Conservation (phyloP, 64 coral and sea anemone genomes). For the Platygyra sinensis region DNA sequence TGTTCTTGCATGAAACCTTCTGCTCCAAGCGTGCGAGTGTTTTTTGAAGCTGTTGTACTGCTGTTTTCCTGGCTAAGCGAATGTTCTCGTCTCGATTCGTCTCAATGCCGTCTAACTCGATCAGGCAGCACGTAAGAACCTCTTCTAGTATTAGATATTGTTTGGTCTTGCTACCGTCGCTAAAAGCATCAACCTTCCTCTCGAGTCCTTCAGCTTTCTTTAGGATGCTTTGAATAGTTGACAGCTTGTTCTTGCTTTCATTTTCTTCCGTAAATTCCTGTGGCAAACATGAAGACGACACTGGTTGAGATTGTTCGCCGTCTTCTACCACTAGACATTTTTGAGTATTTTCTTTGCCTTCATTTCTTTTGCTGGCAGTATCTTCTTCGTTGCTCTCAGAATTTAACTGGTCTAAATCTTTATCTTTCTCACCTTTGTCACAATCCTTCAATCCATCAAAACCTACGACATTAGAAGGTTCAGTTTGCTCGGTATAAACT, state of each 20-base stretch:
- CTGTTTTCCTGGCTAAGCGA: slow-evolving; percentile 55
- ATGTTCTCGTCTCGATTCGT: slow-evolving; percentile 43
- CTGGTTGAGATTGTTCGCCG: not conserved
- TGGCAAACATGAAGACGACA: no score
- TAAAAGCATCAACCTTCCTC: slow-evolving; percentile 41
- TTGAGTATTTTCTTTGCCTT: not conserved
- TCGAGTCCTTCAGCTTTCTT: slow-evolving; percentile 12
- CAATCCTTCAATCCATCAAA: not conserved
- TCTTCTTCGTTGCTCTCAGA: not conserved
- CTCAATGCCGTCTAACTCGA: slow-evolving; percentile 66
- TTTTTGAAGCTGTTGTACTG: slow-evolving; percentile 37
- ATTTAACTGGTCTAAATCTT: not conserved
- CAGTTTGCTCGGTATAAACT: not conserved
- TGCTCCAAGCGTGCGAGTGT: slow-evolving; percentile 30
- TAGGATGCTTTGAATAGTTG: slow-evolving; percentile 44
- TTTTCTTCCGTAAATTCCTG: not conserved
- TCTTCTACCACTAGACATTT: not conserved
- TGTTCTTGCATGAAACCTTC: not conserved
- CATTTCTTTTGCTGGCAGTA: not conserved
- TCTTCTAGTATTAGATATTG: slow-evolving; percentile 68
- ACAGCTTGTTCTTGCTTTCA: slow-evolving; percentile 20
- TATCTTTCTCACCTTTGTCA: not conserved
- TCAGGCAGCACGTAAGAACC: slow-evolving; percentile 48
- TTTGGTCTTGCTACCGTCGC: slow-evolving; percentile 36
- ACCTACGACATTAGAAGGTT: not conserved